Conservation (phyloP, 64 coral and sea anemone genomes). For the Acropora yongei region DNA sequence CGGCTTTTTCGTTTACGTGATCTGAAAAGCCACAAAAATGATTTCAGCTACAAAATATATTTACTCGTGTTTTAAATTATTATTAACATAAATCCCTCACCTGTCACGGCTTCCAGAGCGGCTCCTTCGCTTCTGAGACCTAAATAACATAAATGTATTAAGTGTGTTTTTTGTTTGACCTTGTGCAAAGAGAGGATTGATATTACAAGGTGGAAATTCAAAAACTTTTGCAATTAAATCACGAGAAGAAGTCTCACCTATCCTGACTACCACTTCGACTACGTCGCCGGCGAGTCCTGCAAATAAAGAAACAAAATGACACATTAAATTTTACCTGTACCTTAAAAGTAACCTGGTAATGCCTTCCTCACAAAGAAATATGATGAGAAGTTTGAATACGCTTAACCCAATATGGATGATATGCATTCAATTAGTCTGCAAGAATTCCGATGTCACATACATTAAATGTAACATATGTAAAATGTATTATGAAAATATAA, state of each 20-base stretch:
- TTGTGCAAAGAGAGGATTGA: no score
- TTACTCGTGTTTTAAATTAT: no score
- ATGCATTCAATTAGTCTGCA: no score
- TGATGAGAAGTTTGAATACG: no score
- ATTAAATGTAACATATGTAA: no score
- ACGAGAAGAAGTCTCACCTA: not conserved
- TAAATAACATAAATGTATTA: not conserved
- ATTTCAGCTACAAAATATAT: no score
- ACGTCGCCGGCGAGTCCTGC: constrained; percentile 28
- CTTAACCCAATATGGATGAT: no score
- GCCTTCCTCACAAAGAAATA: no score
- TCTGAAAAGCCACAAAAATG: not conserved
- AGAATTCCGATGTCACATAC: no score
- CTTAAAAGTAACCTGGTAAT: not conserved
- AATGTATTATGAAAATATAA: no score
- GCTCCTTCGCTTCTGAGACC: constrained; percentile 29
- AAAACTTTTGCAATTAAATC: not conserved
- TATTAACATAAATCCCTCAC: not conserved
- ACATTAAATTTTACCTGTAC: not conserved
- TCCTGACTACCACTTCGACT: constrained; percentile 39
- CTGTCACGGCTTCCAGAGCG: constrained; percentile 7
- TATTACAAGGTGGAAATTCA: no score
- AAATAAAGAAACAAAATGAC: not conserved
- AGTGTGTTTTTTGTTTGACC: not conserved
- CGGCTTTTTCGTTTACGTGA: constrained; percentile 23